phyloP scores from a whole-genome alignment of 1,140 invertebrate genomes.

The fruit fly (Drosophila melanogaster) region Release_6_plus_ISO1_MT NT_033777.3:24994501-24995000 shows the following conservation, averaged over 20 bases:
- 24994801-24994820: neutral
- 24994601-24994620: constrained; percentile 79
- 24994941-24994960: constrained; percentile 21
- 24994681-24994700: constrained; percentile 79
- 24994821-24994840: neutral
- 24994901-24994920: constrained; percentile 84
- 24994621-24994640: constrained; percentile 74
- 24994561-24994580: constrained; percentile 41
- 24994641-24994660: constrained; percentile 23
- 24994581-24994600: constrained; percentile 22
- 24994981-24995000: neutral
- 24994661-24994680: constrained; percentile 63
- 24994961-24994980: constrained; percentile 7
- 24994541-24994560: constrained; percentile 12
- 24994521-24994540: constrained; percentile 36
- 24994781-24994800: constrained; percentile 16
- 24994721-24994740: constrained; percentile 78
- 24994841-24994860: constrained; percentile 40
- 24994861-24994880: constrained; percentile 79
- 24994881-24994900: constrained; percentile 83
- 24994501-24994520: constrained; percentile 54
- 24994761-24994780: constrained; percentile 73
- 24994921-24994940: constrained; percentile 65
- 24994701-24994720: constrained; percentile 82
- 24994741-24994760: constrained; percentile 13